Conservation (phyloP, 2,888 invertebrate genomes). For the Phalera bucephala region DNA sequence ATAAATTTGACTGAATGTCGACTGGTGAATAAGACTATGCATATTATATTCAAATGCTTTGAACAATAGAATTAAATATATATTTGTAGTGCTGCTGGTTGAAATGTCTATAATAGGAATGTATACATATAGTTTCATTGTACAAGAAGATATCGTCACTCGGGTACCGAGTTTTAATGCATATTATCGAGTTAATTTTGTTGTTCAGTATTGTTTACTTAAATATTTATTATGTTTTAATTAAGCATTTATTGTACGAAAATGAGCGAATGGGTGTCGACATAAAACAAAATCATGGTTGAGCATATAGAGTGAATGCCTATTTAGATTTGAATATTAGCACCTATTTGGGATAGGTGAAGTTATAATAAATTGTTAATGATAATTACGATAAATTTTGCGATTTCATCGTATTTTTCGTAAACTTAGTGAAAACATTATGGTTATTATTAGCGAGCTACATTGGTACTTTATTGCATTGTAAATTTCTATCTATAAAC, state of each 20-base stretch:
- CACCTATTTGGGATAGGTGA: slow-evolving; percentile 27
- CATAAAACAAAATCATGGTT: slow-evolving; percentile 17
- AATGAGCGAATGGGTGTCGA: slow-evolving; percentile 22
- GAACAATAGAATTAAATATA: neutral
- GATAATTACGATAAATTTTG: slow-evolving; percentile 32
- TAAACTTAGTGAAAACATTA: slow-evolving; percentile 39
- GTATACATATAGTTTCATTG: neutral
- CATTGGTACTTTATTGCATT: slow-evolving; percentile 45
- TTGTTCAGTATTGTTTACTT: slow-evolving; percentile 26
- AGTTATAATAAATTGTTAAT: slow-evolving; percentile 35
- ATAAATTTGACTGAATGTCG: slow-evolving; percentile 5
- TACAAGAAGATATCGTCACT: neutral
- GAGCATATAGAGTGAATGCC: slow-evolving; percentile 27
- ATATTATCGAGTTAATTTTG: slow-evolving; percentile 17
- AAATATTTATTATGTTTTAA: slow-evolving; percentile 20
- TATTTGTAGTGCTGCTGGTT: slow-evolving; percentile 7
- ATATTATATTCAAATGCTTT: slow-evolving; percentile 4
- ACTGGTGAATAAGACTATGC: slow-evolving; percentile 29
- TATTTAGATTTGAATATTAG: slow-evolving; percentile 24
- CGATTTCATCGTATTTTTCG: slow-evolving; percentile 40
- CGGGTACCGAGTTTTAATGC: slow-evolving; percentile 3
- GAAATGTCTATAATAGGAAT: neutral
- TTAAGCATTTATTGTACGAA: slow-evolving; percentile 25
- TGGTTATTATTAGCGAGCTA: slow-evolving; percentile 45
- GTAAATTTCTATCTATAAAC: slow-evolving; percentile 53